Percentiles rank a stretch among this genome's conserved stretches.
phyloP scores from a whole-genome alignment of 2,113 vertebrate genomes.

The Chloroceryle aenea region DNA sequence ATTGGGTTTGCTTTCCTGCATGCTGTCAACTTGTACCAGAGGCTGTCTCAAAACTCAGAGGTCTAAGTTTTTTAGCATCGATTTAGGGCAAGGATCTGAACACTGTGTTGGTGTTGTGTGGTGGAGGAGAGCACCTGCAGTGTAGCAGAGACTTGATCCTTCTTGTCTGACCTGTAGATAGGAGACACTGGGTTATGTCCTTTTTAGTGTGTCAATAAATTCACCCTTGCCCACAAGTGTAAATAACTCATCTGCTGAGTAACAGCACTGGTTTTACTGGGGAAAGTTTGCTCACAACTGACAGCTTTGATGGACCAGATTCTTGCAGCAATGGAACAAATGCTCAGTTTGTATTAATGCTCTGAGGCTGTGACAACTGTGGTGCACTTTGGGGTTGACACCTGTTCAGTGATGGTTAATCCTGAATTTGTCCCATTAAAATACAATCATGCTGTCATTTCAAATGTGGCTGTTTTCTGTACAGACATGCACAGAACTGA shows the following conservation, averaged over 20 bases:
- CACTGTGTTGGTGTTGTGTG: background rate
- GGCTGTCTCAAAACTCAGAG: background rate
- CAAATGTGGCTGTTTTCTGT: background rate
- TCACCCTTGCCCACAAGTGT: background rate
- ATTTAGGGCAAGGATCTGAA: background rate
- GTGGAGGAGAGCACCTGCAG: background rate
- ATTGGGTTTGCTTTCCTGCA: background rate
- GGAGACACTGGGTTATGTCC: background rate
- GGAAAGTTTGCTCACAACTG: background rate
- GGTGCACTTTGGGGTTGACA: slow-evolving; percentile 29
- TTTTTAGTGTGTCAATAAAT: background rate
- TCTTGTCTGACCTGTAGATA: background rate
- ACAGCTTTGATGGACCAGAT: background rate
- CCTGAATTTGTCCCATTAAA: slow-evolving; percentile 48
- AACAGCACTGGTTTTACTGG: background rate
- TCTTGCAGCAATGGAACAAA: background rate
- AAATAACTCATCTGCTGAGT: background rate
- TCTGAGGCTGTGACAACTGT: slow-evolving; percentile 3
- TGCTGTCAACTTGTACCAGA: background rate
- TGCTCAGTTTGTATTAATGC: background rate
- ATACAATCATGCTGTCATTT: slow-evolving; percentile 37
- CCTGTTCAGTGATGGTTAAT: slow-evolving; percentile 33
- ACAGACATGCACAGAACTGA: slow-evolving; percentile 16
- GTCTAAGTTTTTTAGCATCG: background rate
- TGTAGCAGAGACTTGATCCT: background rate